Evolutionary conservation across 2,888 invertebrate species (phyloP).

Genomic region (Heteromyza rotundicornis): DNA sequence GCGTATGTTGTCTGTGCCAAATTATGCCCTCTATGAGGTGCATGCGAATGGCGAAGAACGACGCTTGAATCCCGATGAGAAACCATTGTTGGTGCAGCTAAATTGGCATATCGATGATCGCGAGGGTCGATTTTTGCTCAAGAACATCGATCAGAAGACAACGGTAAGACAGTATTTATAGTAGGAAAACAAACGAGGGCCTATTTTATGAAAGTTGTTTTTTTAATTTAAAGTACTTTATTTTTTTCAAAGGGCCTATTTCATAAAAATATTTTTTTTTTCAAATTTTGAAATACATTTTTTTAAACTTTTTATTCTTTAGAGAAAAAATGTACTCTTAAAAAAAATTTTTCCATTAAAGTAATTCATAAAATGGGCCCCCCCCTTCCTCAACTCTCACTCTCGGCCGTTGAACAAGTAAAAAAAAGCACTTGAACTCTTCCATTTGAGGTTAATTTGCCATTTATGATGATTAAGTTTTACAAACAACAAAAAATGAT

Average conservation of each 20-base stretch:
- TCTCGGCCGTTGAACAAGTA: neutral
- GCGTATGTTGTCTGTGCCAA: slow-evolving; percentile 86
- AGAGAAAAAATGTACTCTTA: no score
- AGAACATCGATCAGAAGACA: slow-evolving; percentile 86
- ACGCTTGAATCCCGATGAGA: slow-evolving; percentile 87
- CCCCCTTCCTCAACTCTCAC: neutral
- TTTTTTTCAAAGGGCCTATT: no score
- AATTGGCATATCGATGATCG: slow-evolving; percentile 99
- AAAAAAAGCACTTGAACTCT: neutral
- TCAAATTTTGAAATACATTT: no score
- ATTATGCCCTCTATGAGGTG: slow-evolving; percentile 77
- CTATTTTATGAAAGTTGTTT: no score
- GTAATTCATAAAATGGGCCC: neutral
- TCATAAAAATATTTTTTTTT: no score
- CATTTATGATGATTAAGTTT: slow-evolving; percentile 19
- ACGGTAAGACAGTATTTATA: no score
- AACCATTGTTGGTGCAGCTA: slow-evolving; percentile 94
- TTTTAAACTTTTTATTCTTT: no score
- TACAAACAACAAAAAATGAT: neutral
- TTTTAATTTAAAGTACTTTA: no score
- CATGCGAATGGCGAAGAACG: slow-evolving; percentile 86
- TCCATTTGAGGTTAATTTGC: slow-evolving; percentile 18
- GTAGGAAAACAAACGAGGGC: no score
- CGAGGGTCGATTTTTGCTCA: slow-evolving; percentile 94
- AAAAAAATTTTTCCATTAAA: no score